Percentiles rank a stretch among this genome's conserved stretches.
These are phyloP conservation scores for Drosophila ustulata DNA, from an alignment of 2,888 invertebrate species.

Conservation along the genomic window DNA sequence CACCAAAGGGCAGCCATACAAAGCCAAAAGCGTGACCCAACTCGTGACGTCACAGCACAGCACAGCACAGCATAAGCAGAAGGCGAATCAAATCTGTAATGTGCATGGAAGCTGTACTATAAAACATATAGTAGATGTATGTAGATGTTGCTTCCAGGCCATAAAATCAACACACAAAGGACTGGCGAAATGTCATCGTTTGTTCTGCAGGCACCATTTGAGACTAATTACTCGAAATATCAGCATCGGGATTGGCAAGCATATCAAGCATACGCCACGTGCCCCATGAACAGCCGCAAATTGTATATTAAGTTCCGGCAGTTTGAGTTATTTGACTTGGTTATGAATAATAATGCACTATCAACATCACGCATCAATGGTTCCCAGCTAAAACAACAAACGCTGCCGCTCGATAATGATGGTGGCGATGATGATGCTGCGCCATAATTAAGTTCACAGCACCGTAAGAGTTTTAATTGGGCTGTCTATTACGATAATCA, in stretches of 20 bases:
- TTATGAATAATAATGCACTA: constrained; percentile 53
- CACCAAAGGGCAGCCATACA: constrained; percentile 62
- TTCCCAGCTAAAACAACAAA: constrained; percentile 28
- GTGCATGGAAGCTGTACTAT: constrained; percentile 33
- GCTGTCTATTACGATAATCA: constrained; percentile 66
- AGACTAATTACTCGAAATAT: constrained; percentile 55
- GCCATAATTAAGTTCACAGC: constrained; percentile 59
- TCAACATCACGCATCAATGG: constrained; percentile 59
- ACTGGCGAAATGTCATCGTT: constrained; percentile 18
- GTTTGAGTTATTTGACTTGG: constrained; percentile 26
- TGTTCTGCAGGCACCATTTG: constrained; percentile 13
- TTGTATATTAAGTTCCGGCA: background rate
- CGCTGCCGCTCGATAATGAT: constrained; percentile 3
- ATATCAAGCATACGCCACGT: constrained; percentile 59
- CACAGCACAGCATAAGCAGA: constrained; percentile 32
- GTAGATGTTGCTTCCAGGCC: constrained; percentile 34
- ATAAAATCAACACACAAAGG: constrained; percentile 33
- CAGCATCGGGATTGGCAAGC: constrained; percentile 5
- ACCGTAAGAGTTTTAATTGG: constrained; percentile 71
- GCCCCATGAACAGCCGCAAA: constrained; percentile 14
- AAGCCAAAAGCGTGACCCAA: constrained; percentile 41
- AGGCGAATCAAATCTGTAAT: constrained; percentile 16
- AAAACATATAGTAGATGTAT: background rate
- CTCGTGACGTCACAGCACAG: constrained; percentile 56
- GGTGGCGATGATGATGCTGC: constrained; percentile 21